A percentile compares a stretch with the other conserved stretches of the same genome.
Evolutionary conservation across 2,797 vertebrate genomes (phyloP).

Genomic region (Tarsius wallacei): DNA sequence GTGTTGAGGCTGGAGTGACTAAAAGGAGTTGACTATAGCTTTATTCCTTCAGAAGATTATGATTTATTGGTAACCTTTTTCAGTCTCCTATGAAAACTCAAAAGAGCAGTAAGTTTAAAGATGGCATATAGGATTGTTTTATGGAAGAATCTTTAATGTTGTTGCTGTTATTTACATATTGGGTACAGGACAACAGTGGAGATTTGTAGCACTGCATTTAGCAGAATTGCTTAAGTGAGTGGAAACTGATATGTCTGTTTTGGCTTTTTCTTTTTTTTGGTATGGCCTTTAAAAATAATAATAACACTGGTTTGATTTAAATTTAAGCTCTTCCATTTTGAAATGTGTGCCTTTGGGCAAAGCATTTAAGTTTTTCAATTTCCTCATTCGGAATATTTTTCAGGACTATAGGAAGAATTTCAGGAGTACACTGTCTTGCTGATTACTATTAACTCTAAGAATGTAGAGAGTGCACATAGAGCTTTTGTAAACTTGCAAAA

Average conservation of each 20-base stretch:
- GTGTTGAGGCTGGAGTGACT: not conserved
- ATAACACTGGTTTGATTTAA: not conserved
- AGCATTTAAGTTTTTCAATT: not conserved
- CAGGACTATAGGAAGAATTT: not conserved
- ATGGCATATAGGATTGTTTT: not conserved
- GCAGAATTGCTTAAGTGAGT: not conserved
- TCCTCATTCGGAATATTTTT: not conserved
- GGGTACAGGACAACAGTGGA: not conserved
- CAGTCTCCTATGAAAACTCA: not conserved
- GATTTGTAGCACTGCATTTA: not conserved
- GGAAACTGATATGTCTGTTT: not conserved
- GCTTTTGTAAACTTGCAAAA: not conserved
- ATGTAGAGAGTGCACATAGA: not conserved
- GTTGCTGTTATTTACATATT: not conserved
- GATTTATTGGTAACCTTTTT: not conserved
- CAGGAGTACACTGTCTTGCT: too few relatives aligned
- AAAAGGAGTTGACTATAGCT: not conserved
- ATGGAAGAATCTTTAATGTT: not conserved
- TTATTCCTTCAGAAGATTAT: not conserved
- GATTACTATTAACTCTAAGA: not conserved
- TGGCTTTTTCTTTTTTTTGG: not conserved
- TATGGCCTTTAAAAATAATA: not conserved
- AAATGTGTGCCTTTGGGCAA: not conserved
- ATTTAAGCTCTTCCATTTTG: not conserved
- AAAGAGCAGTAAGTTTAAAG: not conserved